Percentiles rank a stretch among this genome's conserved stretches.
phyloP scores from a whole-genome alignment of 2,888 invertebrate genomes.

The Dimorphilus gyrociliatus region DNA sequence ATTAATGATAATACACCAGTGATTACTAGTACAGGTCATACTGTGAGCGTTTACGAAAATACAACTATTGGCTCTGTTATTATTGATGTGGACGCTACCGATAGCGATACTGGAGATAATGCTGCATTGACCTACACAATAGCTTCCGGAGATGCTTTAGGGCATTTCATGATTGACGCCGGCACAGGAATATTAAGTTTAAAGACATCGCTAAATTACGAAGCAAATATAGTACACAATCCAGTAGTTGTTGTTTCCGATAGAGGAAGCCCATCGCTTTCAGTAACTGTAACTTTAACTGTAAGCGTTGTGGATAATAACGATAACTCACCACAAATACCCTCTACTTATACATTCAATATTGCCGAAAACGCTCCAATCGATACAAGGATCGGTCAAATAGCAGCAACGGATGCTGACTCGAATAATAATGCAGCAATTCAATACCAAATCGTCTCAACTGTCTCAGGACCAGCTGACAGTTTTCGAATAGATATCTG shows the following conservation, averaged over 20 bases:
- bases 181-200: not conserved
- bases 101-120: conserved; percentile 1
- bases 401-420: conserved; percentile 2
- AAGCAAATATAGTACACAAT: not conserved
- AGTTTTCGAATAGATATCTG: no score
- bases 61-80: not conserved
- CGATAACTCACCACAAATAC: not conserved
- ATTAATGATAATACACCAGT: conserved; percentile 1
- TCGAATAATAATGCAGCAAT: not conserved
- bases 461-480: not conserved
- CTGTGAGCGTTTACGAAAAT: conserved; percentile 1
- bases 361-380: conserved; percentile 2
- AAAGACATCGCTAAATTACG: not conserved
- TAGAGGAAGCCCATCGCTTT: not conserved
- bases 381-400: not conserved
- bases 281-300: not conserved
- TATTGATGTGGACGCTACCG: not conserved
- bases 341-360: conserved; percentile 1
- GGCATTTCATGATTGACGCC: not conserved
- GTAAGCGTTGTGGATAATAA: conserved; percentile 2
- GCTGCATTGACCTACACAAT: not conserved
- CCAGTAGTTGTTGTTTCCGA: not conserved
- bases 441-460: not conserved
- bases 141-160: not conserved
- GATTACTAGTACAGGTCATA: not conserved